Evolutionary conservation across 1,140 invertebrate genomes (phyloP).

Genomic region (Spodoptera litura): DNA sequence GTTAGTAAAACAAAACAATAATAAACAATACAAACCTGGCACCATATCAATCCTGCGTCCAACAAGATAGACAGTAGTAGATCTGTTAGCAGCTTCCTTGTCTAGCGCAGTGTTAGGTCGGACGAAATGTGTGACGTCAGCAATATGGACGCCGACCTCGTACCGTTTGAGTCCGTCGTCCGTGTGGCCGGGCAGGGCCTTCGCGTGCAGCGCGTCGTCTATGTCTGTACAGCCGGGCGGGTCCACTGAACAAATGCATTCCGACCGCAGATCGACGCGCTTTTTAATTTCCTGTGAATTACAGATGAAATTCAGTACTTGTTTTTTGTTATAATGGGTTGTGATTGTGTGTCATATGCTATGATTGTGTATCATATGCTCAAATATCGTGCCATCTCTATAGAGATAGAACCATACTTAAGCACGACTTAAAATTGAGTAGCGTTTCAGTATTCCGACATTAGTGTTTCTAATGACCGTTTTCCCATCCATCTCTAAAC

Average conservation of each 20-base stretch:
- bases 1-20: not conserved
- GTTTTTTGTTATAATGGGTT: no score
- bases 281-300: slow-evolving; percentile 90
- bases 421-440: no score
- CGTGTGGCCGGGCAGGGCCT: slow-evolving; percentile 91
- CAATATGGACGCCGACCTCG: slow-evolving; percentile 96
- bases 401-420: no score
- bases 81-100: slow-evolving; percentile 93
- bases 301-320: no score
- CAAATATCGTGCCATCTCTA: no score
- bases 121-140: slow-evolving; percentile 98
- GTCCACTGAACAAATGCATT: slow-evolving; percentile 98
- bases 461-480: no score
- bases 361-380: no score
- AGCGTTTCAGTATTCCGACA: no score
- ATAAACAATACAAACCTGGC: slow-evolving; percentile 85
- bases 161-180: slow-evolving; percentile 86
- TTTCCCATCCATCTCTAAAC: no score
- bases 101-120: slow-evolving; percentile 95
- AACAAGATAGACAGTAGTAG: slow-evolving; percentile 96
- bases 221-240: slow-evolving; percentile 99
- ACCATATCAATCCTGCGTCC: slow-evolving; percentile 97
- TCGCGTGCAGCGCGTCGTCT: slow-evolving; percentile 98
- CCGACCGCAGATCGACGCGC: slow-evolving; percentile 93
- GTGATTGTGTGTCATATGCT: no score